Evolutionary conservation across 2,797 vertebrate species (phyloP), one percentile per base, ranked within the genome.

Genomic region (Synanceia verrucosa): DNA sequence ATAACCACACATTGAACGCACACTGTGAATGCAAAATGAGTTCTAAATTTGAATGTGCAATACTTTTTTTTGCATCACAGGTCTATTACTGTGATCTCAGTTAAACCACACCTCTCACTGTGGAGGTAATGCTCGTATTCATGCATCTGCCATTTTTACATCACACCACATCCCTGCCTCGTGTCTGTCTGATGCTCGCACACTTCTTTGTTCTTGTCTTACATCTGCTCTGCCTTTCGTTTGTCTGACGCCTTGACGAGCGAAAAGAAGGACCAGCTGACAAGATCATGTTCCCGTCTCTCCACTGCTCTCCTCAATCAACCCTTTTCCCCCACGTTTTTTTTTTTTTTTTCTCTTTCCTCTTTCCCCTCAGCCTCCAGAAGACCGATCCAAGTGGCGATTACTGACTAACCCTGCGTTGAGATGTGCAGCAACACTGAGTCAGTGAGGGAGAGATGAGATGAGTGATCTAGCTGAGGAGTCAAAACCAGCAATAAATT

Each of bases 301-400:
- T 71, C 61, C 29, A 6, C 19, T 21, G 16, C 76, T 69, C 10
- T 36, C 2, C 28, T 60, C 52, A 47, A 18, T 69, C 34, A 28
- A 3, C 50, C 23, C 4, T 4, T 7, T 29, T 50, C 33, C 11
- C 21, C 36, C 21, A 34, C 34, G 14, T 23, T 7, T 41, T 29
- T 74, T 51, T 24, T 44, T 53, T 41, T 56, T 47, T 56, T 47
- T 52, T 46, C 19, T 26, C 44, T 21, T 36, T n/a, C 8, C 36
- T 7, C n/a, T 6, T 2, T 41, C n/a, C n/a, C n/a, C n/a, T n/a
- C n/a, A n/a, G 29, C 31, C 34, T 65, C 29, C 37, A 44, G 19
- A 36, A 56, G 73, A 64, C 51, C n/a, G 60, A 78, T 73, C 83
- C 34, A 73, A 61, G 62, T 72, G 71, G 41, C 67, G 71, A 63